Percentiles rank a stretch among this genome's conserved stretches.
phyloP scores from a whole-genome alignment of 2,113 vertebrate genomes.

The Chloebia gouldiae region DNA sequence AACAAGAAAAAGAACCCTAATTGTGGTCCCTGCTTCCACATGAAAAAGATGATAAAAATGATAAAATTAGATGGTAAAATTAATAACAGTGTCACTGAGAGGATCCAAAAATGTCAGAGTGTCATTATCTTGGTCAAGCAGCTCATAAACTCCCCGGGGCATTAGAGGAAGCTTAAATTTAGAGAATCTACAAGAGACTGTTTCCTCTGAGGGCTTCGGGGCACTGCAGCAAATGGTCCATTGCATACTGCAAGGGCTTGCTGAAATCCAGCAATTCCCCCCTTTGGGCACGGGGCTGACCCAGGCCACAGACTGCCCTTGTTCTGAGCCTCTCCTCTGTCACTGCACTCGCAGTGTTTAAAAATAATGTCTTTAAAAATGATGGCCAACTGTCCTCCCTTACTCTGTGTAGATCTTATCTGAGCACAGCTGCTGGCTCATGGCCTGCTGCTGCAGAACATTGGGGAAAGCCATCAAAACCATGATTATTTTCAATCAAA shows the following conservation, averaged over 20 bases:
- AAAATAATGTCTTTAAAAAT: background rate
- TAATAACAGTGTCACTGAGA: background rate
- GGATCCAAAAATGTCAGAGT: slow-evolving; percentile 1
- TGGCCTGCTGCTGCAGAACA: background rate
- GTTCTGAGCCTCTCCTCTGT: background rate
- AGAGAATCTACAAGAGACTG: background rate
- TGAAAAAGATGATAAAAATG: slow-evolving; percentile 8
- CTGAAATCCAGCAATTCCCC: background rate
- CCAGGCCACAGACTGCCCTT: background rate
- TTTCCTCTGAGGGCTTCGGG: background rate
- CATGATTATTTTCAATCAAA: background rate
- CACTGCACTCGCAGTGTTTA: background rate
- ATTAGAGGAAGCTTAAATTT: background rate
- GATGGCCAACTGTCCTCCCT: background rate
- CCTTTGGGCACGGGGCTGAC: accelerated
- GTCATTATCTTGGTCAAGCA: slow-evolving; percentile 40
- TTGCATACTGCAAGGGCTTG: background rate
- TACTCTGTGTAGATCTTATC: background rate
- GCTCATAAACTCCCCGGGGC: background rate
- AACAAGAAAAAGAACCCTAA: slow-evolving; percentile 15
- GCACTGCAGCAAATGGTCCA: background rate
- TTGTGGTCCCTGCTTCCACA: background rate
- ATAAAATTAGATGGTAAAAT: slow-evolving; percentile 17
- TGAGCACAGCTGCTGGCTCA: background rate
- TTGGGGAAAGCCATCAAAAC: background rate